Evolutionary conservation across 2,888 invertebrate species (phyloP).

Genomic region (Lithosia quadra): DNA sequence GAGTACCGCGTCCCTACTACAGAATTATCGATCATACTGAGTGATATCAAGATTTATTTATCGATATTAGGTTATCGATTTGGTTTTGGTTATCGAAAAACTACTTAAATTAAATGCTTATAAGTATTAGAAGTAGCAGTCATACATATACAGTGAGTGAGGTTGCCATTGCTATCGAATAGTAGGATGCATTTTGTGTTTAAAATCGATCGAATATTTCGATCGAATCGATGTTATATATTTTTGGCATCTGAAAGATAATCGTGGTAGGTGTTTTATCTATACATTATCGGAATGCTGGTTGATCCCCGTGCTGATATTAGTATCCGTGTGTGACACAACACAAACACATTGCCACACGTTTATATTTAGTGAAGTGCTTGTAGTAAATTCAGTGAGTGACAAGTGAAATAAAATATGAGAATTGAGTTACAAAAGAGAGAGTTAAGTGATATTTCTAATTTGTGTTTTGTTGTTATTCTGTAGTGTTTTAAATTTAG

Average conservation of each 20-base stretch:
- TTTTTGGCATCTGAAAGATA: constrained; percentile 1
- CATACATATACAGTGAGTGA: neutral
- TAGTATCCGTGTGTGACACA: neutral
- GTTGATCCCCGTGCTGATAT: neutral
- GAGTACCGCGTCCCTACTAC: neutral
- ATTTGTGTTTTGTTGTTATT: neutral
- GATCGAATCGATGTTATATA: neutral
- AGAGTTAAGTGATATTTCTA: constrained; percentile 1
- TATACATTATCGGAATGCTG: constrained; percentile 1
- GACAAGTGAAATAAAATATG: constrained; percentile 2
- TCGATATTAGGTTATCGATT: neutral
- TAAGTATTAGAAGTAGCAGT: neutral
- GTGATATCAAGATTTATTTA: neutral
- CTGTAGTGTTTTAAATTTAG: neutral
- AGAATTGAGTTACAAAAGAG: constrained; percentile 4
- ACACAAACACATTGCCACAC: neutral
- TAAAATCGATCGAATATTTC: neutral
- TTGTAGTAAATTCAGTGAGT: neutral
- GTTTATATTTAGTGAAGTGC: neutral
- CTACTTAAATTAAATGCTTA: neutral
- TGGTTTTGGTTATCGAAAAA: too few species aligned
- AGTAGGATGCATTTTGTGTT: neutral
- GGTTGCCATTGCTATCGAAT: neutral
- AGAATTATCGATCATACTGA: neutral
- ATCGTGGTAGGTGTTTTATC: constrained; percentile 1